Conservation (phyloP, 30 jellyfish, hydroid and myxozoan species). For the Rhopilema esculentum region DNA sequence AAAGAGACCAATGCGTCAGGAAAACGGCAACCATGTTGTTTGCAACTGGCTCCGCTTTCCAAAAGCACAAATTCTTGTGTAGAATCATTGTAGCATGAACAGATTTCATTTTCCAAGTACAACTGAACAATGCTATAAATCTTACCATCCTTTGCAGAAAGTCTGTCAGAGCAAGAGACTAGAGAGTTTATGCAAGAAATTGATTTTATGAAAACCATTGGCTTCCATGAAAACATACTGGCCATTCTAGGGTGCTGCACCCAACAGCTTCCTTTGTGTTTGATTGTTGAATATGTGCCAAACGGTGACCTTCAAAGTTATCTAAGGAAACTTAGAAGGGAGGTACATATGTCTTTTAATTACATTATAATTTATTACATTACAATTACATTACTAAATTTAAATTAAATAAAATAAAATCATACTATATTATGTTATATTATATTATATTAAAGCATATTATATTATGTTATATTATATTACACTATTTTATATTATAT, state of each 20-base stretch:
- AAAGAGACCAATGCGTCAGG: too few relatives aligned
- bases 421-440: neutral
- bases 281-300: constrained; percentile 79
- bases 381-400: neutral
- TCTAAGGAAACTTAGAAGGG: constrained; percentile 68
- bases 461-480: too few relatives aligned
- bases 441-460: too few relatives aligned
- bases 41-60: too few relatives aligned
- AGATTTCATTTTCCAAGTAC: neutral
- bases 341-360: too few relatives aligned
- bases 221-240: constrained; percentile 74
- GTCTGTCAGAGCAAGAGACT: constrained; percentile 67
- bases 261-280: constrained; percentile 66
- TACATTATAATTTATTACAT: too few relatives aligned
- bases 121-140: neutral
- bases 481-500: neutral
- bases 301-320: constrained; percentile 79
- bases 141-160: constrained; percentile 18
- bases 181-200: constrained; percentile 80
- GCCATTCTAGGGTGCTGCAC: constrained; percentile 89
- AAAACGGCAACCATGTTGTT: too few relatives aligned
- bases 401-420: neutral
- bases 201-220: constrained; percentile 82
- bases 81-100: too few relatives aligned
- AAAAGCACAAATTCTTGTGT: too few relatives aligned